Evolutionary conservation across 2,113 vertebrate genomes (phyloP).

Genomic region (Cephalopholis sonnerati): DNA sequence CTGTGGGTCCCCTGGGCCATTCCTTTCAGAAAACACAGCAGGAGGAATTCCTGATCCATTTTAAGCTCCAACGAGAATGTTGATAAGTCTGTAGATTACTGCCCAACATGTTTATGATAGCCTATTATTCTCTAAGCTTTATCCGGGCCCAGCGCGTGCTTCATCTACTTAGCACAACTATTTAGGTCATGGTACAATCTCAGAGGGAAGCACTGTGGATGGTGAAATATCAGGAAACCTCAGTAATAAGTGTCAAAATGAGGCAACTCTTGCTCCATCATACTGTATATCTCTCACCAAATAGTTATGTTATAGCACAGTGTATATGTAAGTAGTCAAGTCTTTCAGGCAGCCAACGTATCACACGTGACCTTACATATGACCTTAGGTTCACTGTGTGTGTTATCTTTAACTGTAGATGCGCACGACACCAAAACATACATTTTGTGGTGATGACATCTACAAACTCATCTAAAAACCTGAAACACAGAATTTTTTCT

Average conservation of each 20-base stretch:
- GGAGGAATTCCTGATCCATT: constrained; percentile 80
- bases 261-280: neutral
- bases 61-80: constrained; percentile 75
- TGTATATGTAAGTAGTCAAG: neutral
- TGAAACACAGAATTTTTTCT: neutral
- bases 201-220: constrained; percentile 21
- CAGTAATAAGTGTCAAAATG: constrained; percentile 7
- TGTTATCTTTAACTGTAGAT: neutral
- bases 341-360: neutral
- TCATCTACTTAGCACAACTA: constrained; percentile 74
- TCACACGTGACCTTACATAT: neutral
- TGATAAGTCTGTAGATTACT: constrained; percentile 81
- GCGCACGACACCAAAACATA: neutral
- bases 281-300: neutral
- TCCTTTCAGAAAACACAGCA: constrained; percentile 51
- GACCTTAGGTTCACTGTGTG: neutral
- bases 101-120: constrained; percentile 83
- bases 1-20: constrained; percentile 40
- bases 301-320: neutral
- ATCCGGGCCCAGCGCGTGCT: constrained; percentile 71
- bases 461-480: neutral
- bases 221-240: constrained; percentile 52
- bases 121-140: constrained; percentile 79
- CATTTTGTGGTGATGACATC: neutral
- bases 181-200: constrained; percentile 74